Evolutionary conservation across 2,113 vertebrate genomes (phyloP), one percentile per base, ranked within the genome.

Genomic region (Plecotus auritus): DNA sequence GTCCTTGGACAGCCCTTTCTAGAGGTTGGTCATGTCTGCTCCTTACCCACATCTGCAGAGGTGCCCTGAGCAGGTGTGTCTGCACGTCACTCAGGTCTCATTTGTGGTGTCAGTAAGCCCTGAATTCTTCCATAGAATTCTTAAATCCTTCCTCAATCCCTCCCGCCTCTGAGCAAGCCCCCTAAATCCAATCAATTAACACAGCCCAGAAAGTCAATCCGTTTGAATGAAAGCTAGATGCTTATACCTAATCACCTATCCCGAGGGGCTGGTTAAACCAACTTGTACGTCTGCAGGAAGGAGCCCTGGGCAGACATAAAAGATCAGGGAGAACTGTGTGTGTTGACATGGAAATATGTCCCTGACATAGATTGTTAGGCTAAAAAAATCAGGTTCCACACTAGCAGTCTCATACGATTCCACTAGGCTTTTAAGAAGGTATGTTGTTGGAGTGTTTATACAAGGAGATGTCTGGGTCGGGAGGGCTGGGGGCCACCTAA

Each of bases 181-280:
- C 78, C 87, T 89, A 78, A 80, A 70, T 80, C 85, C 80, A 20
- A 37, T 80, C 84, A 69, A 16, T 87, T 67, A 61, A 47, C 45
- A 0, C 28, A 5, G 82, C 28, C 76, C 54, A 23, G 84, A 89
- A 91, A 90, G 42, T 70, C 64, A 61, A 1, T 83, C 78, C 14
- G 2, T 32, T 10, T 80, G 64, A 74, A 56, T 66, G 49, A 81
- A 14, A 76, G n/a, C 78, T 72, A 9, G 13, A 23, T 0, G 67
- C 54, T 35, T 17, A 3, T 23, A 23, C 54, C 35, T 54, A 23
- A 56, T 16, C n/a, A 18, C 14, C 40, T 28, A 22, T n/a, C 74
- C 86, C 54, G 0, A 5, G 64, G 18, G 47, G 8, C 69, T 17
- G 56, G 11, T 30, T 28, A 85, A 42, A 40, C 26, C 74, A 5